These are phyloP conservation scores for Lissocephala sabroskyi DNA, from an alignment of 2,888 invertebrate species.

Conservation along the genomic window DNA sequence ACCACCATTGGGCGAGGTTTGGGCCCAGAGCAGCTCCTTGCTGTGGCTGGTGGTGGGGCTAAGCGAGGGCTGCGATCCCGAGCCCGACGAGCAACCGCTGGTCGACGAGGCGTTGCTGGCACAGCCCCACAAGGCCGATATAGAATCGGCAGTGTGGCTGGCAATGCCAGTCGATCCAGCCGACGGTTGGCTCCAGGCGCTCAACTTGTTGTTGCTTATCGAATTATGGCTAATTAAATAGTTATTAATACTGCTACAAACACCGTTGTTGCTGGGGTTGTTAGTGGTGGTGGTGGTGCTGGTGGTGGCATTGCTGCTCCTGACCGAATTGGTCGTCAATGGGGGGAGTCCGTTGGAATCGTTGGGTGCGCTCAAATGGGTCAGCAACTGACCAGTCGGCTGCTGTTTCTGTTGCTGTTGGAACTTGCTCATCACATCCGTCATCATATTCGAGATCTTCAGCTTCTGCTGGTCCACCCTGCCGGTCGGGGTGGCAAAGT, in stretches of 20 bases:
- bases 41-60: conserved; percentile 70
- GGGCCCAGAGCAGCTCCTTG: conserved; percentile 71
- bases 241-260: conserved; percentile 67
- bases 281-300: conserved; percentile 24
- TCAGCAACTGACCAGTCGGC: conserved; percentile 4
- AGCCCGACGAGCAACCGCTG: conserved; percentile 65
- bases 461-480: conserved; percentile 21
- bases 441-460: conserved; percentile 41
- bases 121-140: conserved; percentile 70
- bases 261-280: conserved; percentile 39
- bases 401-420: conserved; percentile 31
- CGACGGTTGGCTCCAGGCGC: conserved; percentile 12
- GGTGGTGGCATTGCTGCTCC: conserved; percentile 9
- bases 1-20: conserved; percentile 65
- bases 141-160: conserved; percentile 41
- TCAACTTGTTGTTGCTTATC: conserved; percentile 28
- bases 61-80: conserved; percentile 67
- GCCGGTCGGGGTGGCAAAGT: conserved; percentile 35
- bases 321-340: background rate
- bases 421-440: conserved; percentile 44
- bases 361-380: conserved; percentile 5
- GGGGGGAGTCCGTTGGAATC: background rate
- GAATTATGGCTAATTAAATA: conserved; percentile 69
- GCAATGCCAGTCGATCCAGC: conserved; percentile 17
- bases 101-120: conserved; percentile 53